Percentiles rank a stretch among this genome's conserved stretches.
Evolutionary conservation across 2,797 vertebrate species (phyloP).

Genomic region (Halcyon chelicuti): DNA sequence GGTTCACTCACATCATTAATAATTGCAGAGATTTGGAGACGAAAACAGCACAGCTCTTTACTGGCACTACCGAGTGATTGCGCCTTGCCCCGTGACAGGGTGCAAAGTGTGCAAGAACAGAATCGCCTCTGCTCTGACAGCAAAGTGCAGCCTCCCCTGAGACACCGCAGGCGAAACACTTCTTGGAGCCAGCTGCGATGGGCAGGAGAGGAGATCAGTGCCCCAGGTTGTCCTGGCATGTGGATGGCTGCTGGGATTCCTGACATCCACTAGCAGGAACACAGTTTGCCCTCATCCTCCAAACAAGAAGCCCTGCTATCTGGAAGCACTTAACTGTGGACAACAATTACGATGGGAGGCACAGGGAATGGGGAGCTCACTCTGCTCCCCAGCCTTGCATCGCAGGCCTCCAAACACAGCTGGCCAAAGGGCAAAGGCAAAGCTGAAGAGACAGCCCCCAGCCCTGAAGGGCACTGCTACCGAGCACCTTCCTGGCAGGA

Average conservation of each 20-base stretch:
- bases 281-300: neutral
- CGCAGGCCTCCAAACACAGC: fast-evolving
- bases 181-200: fast-evolving
- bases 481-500: neutral
- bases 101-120: fast-evolving
- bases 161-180: fast-evolving
- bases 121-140: neutral
- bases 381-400: neutral
- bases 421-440: fast-evolving
- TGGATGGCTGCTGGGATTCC: neutral
- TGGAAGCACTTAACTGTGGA: neutral
- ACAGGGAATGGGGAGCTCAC: neutral
- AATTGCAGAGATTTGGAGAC: neutral
- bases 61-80: neutral
- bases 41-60: neutral
- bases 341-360: fast-evolving
- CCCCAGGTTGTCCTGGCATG: neutral
- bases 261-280: neutral
- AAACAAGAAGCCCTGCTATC: neutral
- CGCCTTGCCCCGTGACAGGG: neutral
- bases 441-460: neutral
- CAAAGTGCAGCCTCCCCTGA: neutral
- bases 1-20: neutral
- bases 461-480: neutral
- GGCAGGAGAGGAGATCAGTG: neutral